Evolutionary conservation across 1,140 invertebrate species (phyloP).

Genomic region (Apocrypta bakeri): DNA sequence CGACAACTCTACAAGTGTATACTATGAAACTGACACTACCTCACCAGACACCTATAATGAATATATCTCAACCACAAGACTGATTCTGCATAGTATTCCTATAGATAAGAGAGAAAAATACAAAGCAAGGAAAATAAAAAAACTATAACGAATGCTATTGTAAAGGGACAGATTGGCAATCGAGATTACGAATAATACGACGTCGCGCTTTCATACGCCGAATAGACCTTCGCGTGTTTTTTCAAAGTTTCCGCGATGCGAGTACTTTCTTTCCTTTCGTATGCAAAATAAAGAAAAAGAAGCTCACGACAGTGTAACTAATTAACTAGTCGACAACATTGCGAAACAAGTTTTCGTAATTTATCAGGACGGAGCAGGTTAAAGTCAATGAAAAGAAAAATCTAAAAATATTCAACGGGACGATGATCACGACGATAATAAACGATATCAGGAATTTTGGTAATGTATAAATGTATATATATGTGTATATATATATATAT

Average conservation of each 20-base stretch:
- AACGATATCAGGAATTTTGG: constrained; percentile 34
- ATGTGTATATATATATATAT: too few species aligned
- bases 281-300: not conserved
- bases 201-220: too few species aligned
- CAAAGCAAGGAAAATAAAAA: constrained; percentile 22
- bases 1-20: constrained; percentile 62
- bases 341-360: constrained; percentile 18
- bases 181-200: constrained; percentile 31
- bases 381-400: not conserved
- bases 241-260: not conserved
- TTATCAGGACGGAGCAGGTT: constrained; percentile 9
- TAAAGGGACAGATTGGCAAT: constrained; percentile 26
- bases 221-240: too few species aligned
- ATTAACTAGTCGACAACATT: not conserved
- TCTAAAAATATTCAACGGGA: not conserved
- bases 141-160: not conserved
- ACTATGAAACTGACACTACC: constrained; percentile 74
- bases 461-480: too few species aligned
- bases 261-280: constrained; percentile 8
- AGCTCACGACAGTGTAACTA: not conserved
- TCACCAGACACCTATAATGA: constrained; percentile 70
- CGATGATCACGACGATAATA: constrained; percentile 22
- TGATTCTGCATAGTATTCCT: constrained; percentile 75
- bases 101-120: constrained; percentile 61
- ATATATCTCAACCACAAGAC: constrained; percentile 73